phyloP scores from a whole-genome alignment of 64 coral and sea anemone species.

The Pocillopora verrucosa region DNA sequence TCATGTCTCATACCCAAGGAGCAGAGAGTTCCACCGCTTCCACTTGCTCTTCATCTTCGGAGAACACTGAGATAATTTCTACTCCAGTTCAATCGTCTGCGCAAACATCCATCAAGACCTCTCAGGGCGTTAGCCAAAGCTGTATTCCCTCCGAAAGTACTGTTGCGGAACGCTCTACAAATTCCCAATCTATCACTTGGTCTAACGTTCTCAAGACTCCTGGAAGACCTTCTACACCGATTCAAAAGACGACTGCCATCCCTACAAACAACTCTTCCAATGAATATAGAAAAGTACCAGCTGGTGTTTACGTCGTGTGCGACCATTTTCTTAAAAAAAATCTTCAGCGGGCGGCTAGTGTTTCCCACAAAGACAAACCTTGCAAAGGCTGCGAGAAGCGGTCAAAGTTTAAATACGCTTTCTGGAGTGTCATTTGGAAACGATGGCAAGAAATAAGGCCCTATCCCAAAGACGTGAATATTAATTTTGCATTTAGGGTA shows the following conservation, averaged over 20 bases:
- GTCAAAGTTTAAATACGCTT: slow-evolving; percentile 7
- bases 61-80: not conserved
- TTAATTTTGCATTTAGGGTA: not conserved
- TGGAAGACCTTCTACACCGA: not conserved
- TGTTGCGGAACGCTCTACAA: not conserved
- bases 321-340: slow-evolving; percentile 22
- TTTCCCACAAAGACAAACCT: not conserved
- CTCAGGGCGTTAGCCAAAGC: not conserved
- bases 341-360: not conserved
- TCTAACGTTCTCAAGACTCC: too few relatives aligned
- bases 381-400: slow-evolving; percentile 34
- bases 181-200: not conserved
- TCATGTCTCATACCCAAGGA: too few relatives aligned
- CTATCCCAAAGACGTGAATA: not conserved
- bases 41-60: not conserved
- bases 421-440: slow-evolving; percentile 13
- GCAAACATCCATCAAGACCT: not conserved
- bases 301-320: slow-evolving; percentile 4
- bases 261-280: not conserved
- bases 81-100: not conserved
- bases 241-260: not conserved
- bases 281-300: not conserved
- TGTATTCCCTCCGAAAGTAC: not conserved
- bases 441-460: slow-evolving; percentile 10
- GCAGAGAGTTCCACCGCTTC: not conserved